Base-by-base conservation (phyloP, 1,140 invertebrate species). In the Eupeodes corollae region DNA sequence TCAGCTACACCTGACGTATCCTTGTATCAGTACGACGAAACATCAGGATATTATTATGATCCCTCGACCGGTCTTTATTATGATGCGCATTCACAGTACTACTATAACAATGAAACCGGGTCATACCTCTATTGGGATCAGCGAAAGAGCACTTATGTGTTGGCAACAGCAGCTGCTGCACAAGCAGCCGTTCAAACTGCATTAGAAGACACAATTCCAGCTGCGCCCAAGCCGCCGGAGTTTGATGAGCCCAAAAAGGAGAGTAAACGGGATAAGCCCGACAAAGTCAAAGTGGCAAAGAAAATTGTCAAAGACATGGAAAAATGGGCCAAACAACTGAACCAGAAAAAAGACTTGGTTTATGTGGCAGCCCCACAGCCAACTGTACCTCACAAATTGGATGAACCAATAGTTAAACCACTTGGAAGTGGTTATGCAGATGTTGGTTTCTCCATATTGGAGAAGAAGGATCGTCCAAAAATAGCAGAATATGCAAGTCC, bases 251-350 rank as follows among this genome's bases (percentile, higher is more conserved):
- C 69, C 50, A 76, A 72, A 52, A 74, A 79, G 41, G 63, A 47
- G 46, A 56, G 34, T 63, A 70, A 14, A 67, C 68, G 19, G 54
- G 53, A 42, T 68, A 73, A 51, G 68, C 72, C 42, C 44, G 90
- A 93, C 55, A 93, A 98, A 74, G 89, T 92, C 0, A 97, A 96
- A 73, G 91, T 95, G 13, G 95, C 95, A 1, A 96, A 97, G 63
- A 95, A 96, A 70, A 97, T 98, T 57, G 93, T 92, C 0, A 97
- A 97, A 72, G 86, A 93, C 59, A 93, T 93, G 90, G 88, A 91
- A 57, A 82, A 67, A 58, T 99, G 96, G 96, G 95, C 95, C 0
- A 93, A 97, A 63, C 92, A 89, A 6, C 72, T 97, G 44, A 98
- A 98, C 70, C 92, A 97, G 61, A 92, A 94, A 71, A 98, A 98